These are phyloP conservation scores for Eurypyga helias DNA, from an alignment of 2,113 vertebrate genomes.

Conservation along the genomic window DNA sequence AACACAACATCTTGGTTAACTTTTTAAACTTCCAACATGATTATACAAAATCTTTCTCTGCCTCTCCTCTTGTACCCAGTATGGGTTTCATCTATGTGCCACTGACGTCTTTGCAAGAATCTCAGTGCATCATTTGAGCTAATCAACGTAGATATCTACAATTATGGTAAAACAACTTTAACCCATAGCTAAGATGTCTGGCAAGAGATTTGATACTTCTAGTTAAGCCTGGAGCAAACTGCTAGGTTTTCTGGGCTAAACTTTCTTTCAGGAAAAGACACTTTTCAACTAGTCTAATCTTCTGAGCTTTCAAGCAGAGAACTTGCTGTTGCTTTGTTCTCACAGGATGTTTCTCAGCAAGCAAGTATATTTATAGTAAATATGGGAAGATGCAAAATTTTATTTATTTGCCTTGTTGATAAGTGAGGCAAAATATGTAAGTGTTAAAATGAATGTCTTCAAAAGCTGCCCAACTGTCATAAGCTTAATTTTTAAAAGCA, in stretches of 20 bases:
- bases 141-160: not conserved
- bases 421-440: not conserved
- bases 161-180: not conserved
- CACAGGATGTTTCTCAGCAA: slow-evolving; percentile 45
- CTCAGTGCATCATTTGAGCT: not conserved
- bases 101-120: not conserved
- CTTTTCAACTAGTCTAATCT: not conserved
- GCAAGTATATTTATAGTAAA: slow-evolving; percentile 31
- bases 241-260: not conserved
- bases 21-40: not conserved
- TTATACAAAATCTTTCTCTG: not conserved
- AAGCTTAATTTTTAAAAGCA: not conserved
- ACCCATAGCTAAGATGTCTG: not conserved
- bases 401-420: not conserved
- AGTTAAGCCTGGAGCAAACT: not conserved
- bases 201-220: not conserved
- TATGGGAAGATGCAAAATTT: not conserved
- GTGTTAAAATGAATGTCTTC: not conserved
- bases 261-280: not conserved
- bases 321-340: not conserved
- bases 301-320: not conserved
- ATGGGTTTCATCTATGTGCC: not conserved
- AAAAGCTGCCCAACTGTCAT: not conserved
- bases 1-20: not conserved
- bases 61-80: not conserved